Percentiles rank a stretch among this genome's conserved stretches.
These are phyloP conservation scores for Isurus oxyrinchus DNA, from an alignment of 2,113 vertebrate genomes.

Conservation along the genomic window DNA sequence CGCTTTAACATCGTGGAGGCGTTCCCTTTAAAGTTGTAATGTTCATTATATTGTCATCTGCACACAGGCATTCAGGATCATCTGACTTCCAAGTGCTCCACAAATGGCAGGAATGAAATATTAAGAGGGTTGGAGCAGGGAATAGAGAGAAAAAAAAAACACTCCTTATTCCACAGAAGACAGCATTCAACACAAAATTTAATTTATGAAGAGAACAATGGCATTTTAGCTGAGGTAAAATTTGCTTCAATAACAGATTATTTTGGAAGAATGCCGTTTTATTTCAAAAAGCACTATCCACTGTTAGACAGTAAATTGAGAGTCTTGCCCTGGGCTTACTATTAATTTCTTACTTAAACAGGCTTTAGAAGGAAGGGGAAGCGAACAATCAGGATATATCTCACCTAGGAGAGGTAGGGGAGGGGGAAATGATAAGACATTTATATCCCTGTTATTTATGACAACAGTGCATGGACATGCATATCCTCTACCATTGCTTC, in stretches of 20 bases:
- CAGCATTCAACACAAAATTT: conserved; percentile 42
- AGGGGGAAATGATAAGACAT: neutral
- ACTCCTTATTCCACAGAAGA: neutral
- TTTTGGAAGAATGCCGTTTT: conserved; percentile 17
- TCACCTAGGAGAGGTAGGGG: neutral
- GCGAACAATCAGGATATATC: neutral
- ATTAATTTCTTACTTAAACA: neutral
- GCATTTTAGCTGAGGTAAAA: neutral
- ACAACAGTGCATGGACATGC: neutral
- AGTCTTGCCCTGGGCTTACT: neutral
- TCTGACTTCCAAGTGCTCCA: neutral
- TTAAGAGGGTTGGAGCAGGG: neutral
- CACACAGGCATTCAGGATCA: neutral
- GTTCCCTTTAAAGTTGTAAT: neutral
- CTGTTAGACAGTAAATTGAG: neutral
- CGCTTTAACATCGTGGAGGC: neutral
- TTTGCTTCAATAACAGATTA: neutral
- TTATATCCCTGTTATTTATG: neutral
- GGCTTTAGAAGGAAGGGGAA: too few relatives aligned
- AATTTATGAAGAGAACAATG: neutral
- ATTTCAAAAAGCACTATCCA: neutral
- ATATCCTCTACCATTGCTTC: neutral
- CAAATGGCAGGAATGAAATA: neutral
- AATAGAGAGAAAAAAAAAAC: conserved; percentile 41
- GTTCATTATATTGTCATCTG: neutral